Evolutionary conservation across 2,888 invertebrate species (phyloP).

Genomic region (Sphaerophoria rueppellii): DNA sequence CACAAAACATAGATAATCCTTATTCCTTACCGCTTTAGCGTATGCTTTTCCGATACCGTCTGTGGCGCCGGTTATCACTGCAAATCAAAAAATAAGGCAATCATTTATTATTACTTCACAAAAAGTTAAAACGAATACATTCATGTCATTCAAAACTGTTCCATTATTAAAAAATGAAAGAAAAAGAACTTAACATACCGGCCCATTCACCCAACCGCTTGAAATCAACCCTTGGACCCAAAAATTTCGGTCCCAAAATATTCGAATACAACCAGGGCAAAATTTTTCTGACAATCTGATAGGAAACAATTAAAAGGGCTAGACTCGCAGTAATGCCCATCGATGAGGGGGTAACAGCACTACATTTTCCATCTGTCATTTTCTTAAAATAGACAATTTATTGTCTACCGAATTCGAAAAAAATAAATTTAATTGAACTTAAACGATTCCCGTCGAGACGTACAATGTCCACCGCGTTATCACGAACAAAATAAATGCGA

Average conservation of each 20-base stretch:
- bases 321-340: conserved; percentile 75
- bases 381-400: conserved; percentile 24
- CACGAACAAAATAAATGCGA: conserved; percentile 30
- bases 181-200: conserved; percentile 87
- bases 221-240: conserved; percentile 86
- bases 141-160: conserved; percentile 15
- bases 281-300: conserved; percentile 80
- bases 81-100: conserved; percentile 76
- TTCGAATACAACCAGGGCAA: conserved; percentile 81
- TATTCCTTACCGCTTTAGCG: conserved; percentile 85
- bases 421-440: neutral
- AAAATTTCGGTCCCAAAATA: conserved; percentile 84
- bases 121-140: neutral
- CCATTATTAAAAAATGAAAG: neutral
- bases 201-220: conserved; percentile 91
- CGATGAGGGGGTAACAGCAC: conserved; percentile 27
- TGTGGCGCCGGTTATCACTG: conserved; percentile 93
- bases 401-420: neutral
- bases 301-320: conserved; percentile 78
- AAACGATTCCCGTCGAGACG: conserved; percentile 2
- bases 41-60: conserved; percentile 96
- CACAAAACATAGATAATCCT: neutral
- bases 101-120: conserved; percentile 21
- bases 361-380: conserved; percentile 7
- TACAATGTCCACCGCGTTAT: conserved; percentile 41